Evolutionary conservation across 2,113 vertebrate genomes (phyloP).

Genomic region (Pelecanoides urinatrix): DNA sequence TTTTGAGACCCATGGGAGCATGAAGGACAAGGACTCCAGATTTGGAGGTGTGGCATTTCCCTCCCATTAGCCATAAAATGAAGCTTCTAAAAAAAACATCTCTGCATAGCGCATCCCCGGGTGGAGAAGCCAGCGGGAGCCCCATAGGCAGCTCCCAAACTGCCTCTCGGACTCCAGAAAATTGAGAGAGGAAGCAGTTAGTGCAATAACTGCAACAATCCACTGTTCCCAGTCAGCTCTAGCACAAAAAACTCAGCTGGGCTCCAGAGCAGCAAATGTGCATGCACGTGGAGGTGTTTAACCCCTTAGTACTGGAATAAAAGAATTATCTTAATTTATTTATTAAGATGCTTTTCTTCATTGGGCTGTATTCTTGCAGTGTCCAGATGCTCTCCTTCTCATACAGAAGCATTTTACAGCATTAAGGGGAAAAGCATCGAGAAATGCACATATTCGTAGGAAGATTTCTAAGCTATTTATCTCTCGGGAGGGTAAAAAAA

Average conservation of each 20-base stretch:
- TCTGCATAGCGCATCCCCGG: not conserved
- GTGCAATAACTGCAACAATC: not conserved
- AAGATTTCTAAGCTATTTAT: slow-evolving; percentile 13
- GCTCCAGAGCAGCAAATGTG: not conserved
- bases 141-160: not conserved
- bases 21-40: not conserved
- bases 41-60: not conserved
- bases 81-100: not conserved
- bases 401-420: not conserved
- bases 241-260: not conserved
- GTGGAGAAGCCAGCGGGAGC: not conserved
- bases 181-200: not conserved
- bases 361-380: rapidly evolving
- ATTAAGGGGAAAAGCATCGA: not conserved
- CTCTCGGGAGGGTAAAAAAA: not conserved
- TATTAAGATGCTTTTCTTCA: not conserved
- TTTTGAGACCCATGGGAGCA: not conserved
- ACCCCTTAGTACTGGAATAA: not conserved
- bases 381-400: not conserved
- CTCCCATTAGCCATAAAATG: not conserved
- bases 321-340: not conserved
- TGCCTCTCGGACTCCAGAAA: not conserved
- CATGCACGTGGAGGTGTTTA: not conserved
- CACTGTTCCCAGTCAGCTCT: not conserved
- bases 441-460: not conserved